Conservation (phyloP, 2,113 vertebrate species). For the Daubentonia madagascariensis region DNA sequence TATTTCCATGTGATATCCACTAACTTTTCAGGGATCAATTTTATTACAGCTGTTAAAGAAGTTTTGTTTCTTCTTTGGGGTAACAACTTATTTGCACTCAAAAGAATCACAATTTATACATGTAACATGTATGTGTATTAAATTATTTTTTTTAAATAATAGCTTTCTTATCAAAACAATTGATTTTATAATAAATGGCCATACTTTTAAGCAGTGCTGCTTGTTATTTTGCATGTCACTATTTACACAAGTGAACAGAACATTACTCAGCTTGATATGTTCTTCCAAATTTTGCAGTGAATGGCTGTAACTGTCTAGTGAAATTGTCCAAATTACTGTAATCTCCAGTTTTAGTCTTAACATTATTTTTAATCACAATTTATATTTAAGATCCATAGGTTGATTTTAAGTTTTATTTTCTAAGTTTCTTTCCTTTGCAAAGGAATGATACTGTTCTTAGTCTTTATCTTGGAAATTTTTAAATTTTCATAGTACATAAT, state of each 20-base stretch:
- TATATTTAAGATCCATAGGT: constrained; percentile 1
- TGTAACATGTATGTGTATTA: constrained; percentile 10
- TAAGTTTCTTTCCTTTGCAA: constrained; percentile 43
- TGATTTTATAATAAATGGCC: constrained; percentile 54
- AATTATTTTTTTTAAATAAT: constrained; percentile 57
- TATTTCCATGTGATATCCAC: neutral
- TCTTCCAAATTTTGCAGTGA: neutral
- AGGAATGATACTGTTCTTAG: neutral
- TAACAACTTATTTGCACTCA: constrained; percentile 9
- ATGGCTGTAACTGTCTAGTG: neutral
- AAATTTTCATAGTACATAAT: constrained; percentile 6
- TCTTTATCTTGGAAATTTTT: constrained; percentile 12
- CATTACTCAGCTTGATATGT: neutral
- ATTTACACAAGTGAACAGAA: constrained; percentile 18
- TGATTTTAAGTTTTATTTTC: neutral
- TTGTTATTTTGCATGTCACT: constrained; percentile 30
- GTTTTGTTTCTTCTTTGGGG: constrained; percentile 33
- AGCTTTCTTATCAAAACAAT: constrained; percentile 46
- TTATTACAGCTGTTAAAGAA: neutral
- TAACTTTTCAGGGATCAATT: neutral
- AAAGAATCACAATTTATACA: constrained; percentile 10
- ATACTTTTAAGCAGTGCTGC: neutral
- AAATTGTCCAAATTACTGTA: neutral
- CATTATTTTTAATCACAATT: constrained; percentile 18
- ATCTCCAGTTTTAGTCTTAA: neutral